Base-by-base conservation (phyloP, 2,888 invertebrate genomes). In the Lacanobia wlatinum region DNA sequence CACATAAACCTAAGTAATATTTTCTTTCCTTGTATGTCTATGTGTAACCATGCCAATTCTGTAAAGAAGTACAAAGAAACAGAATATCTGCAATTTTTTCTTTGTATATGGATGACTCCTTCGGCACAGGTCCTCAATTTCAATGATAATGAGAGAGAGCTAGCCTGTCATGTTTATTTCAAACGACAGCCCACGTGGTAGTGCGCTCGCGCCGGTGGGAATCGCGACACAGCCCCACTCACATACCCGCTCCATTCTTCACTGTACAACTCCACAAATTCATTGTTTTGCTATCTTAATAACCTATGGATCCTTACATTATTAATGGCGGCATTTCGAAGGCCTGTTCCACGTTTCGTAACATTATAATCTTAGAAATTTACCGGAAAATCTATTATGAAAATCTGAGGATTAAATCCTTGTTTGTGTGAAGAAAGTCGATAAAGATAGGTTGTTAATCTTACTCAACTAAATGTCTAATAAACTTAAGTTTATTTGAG, bases 111-210 rank as follows among this genome's bases (percentile, higher is more conserved):
- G 76, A 71, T 67, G 78, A 73, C 69, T 69, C 78, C 80, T 79
- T 76, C 73, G 72, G 77, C 76, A 74, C 80, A 84, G 77, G 84
- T 84, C 65, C 79, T 73, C 82, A 84, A 83, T 83, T 85, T 87
- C 84, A 87, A 90, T 90, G 88, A 85, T 89, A 90, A 89, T 90
- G 88, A 89, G 89, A 86, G 89, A 90, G 90, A 90, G 88, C 80
- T 74, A 76, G 81, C 84, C 83, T 86, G 86, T 88, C 88, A 87
- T 89, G 88, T 89, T 82, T 84, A 87, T 88, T 89, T 86, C 83
- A 84, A 86, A 84, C 82, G 81, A 88, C 87, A 87, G 85, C 87
- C 89, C 87, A 87, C 89, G 87, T 88, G 85, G 80, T 61, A 67
- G 74, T 43, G 63, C 28, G 68, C 66, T 50, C 72, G 46, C 59